Conservation (phyloP, 2,888 invertebrate genomes). For the Harpalus rufipes region DNA sequence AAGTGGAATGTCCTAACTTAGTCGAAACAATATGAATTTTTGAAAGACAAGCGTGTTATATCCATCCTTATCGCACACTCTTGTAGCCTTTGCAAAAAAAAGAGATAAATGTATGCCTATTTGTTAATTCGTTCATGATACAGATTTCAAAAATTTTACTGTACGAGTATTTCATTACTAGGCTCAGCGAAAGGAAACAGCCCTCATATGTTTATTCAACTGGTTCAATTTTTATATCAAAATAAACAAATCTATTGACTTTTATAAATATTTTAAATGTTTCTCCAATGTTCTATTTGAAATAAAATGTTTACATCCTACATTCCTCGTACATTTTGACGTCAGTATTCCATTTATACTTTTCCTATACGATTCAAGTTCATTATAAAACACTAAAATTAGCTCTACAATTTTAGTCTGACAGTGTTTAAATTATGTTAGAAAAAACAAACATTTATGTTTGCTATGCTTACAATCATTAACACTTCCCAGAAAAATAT, state of each 20-base stretch:
- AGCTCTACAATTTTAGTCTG: background rate
- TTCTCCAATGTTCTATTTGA: background rate
- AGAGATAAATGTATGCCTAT: no score
- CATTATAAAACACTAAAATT: background rate
- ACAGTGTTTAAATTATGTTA: background rate
- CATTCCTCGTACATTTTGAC: background rate
- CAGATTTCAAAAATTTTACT: no score
- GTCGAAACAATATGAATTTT: no score
- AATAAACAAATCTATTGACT: no score
- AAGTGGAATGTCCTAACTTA: no score
- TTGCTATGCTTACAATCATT: background rate
- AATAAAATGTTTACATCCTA: background rate
- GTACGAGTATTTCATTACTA: no score
- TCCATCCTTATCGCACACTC: no score
- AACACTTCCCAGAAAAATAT: background rate
- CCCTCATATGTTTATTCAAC: background rate
- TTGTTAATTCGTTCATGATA: no score
- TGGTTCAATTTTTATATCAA: background rate
- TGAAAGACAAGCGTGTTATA: no score
- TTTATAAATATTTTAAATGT: background rate
- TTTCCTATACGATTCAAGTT: background rate
- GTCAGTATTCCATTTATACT: background rate
- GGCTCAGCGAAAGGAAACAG: no score
- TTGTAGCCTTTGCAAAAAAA: no score
- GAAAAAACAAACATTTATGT: no score